Percentiles rank a stretch among this genome's conserved stretches.
phyloP scores from a whole-genome alignment of 2,113 vertebrate genomes.

The Setophaga petechia region DNA sequence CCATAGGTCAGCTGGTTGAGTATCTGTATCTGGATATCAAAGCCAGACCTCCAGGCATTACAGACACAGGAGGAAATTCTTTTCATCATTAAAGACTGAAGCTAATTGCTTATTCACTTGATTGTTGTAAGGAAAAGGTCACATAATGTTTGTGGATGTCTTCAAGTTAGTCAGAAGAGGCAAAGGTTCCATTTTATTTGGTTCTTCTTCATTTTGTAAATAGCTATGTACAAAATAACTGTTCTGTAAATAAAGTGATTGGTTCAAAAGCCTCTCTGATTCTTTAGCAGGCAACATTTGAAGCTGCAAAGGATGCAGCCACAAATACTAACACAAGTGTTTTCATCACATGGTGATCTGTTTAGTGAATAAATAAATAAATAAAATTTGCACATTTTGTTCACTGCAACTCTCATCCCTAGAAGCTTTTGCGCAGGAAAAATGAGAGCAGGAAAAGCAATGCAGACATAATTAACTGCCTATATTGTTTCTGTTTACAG shows the following conservation, averaged over 20 bases:
- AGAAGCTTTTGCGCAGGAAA: neutral
- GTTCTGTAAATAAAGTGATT: neutral
- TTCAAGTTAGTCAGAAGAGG: neutral
- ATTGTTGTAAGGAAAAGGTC: neutral
- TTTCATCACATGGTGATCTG: neutral
- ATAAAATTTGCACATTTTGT: neutral
- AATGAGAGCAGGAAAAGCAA: neutral
- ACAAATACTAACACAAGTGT: neutral
- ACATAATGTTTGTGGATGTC: neutral
- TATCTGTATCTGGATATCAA: neutral
- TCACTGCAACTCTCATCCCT: neutral
- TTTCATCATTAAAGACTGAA: neutral
- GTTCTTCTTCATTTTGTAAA: neutral
- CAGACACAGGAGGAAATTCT: neutral
- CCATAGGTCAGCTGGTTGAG: neutral
- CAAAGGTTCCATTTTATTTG: neutral
- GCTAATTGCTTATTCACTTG: conserved; percentile 13
- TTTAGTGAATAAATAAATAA: neutral
- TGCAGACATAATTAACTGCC: neutral
- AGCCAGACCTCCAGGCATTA: neutral
- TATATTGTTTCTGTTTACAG: neutral
- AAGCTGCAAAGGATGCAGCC: neutral
- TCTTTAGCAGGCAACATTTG: neutral
- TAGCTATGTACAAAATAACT: neutral
- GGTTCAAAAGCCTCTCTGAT: neutral